Evolutionary conservation across 2,113 vertebrate species (phyloP), one percentile per base, ranked within the genome.

Genomic region (Callospermophilus lateralis): DNA sequence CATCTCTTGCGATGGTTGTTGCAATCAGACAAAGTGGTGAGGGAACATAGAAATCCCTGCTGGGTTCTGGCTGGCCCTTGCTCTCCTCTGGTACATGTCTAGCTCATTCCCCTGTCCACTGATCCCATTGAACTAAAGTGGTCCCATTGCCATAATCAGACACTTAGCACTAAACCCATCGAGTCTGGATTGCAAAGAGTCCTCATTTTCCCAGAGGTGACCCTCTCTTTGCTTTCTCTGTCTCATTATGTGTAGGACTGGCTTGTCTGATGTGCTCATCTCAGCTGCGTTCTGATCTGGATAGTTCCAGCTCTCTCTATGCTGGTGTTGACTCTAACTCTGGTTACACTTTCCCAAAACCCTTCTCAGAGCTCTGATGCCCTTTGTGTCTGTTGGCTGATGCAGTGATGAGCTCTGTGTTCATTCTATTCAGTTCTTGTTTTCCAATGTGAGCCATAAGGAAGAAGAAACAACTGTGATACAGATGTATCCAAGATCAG

Each of bases 271-370:
- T 37, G 16, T 4, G 87, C 12, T 74, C 65, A 26, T 42, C 22
- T 81, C 61, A 48, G 13, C 28, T n/a, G 17, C 0, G 0, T 12
- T n/a, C 67, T 42, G 42, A 61, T n/a, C 30, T 17, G 6, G 24
- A 24, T 8, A 84, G 2, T 7, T 1, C 17, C 37, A 55, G 26
- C 8, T 80, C 15, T 58, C 26, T 10, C 9, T 24, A 28, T 7
- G 30, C 1, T 1, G 3, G 8, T 30, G 2, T 20, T 53, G 48
- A 11, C 4, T 51, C 2, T n/a, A 28, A 45, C 20, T 9, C 22
- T 4, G 45, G 1, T 13, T 15, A 26, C 15, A 7, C 42, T 83
- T 78, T 1, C 19, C 8, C 7, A 13, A n/a, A 22, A 67, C 34
- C 15, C 6, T 88, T 53, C 0, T 28, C 26, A 39, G n/a, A 37